These are phyloP conservation scores for Bubo scandiacus DNA, from an alignment of 2,113 vertebrate species.

Conservation along the genomic window DNA sequence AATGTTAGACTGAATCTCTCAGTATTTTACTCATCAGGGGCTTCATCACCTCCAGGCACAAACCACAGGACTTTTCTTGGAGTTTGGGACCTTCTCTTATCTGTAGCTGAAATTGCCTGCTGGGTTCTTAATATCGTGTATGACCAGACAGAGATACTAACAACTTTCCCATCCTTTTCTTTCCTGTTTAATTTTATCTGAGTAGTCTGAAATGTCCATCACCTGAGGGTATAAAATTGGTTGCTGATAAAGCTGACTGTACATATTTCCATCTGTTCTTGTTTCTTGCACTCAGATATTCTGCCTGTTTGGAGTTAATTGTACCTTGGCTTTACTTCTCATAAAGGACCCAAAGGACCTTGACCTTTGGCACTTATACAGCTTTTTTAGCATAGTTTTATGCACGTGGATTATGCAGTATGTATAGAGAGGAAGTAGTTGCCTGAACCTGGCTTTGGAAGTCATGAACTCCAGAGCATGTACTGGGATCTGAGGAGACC, in stretches of 20 bases:
- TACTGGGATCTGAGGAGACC: not conserved
- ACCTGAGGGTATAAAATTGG: not conserved
- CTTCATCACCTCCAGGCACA: not conserved
- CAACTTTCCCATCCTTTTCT: not conserved
- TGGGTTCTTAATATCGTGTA: not conserved
- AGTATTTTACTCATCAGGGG: not conserved
- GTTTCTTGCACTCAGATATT: not conserved
- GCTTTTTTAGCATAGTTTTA: slow-evolving; percentile 15
- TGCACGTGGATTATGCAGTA: slow-evolving; percentile 26
- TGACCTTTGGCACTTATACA: slow-evolving; percentile 26
- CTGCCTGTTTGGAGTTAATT: slow-evolving; percentile 5
- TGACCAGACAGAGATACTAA: not conserved
- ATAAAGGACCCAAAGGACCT: not conserved
- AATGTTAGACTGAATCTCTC: not conserved
- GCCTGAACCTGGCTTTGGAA: slow-evolving; percentile 28
- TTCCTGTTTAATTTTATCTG: not conserved
- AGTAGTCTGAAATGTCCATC: not conserved
- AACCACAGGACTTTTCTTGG: not conserved
- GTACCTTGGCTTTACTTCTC: slow-evolving; percentile 8
- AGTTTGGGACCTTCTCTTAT: not conserved
- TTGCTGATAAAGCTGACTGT: not conserved
- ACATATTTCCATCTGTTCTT: not conserved
- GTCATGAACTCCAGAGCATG: slow-evolving; percentile 29
- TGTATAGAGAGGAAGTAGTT: slow-evolving; percentile 38
- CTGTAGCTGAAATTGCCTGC: not conserved